Evolutionary conservation across 2,888 invertebrate genomes (phyloP).

Genomic region (Caradrina kadenii): DNA sequence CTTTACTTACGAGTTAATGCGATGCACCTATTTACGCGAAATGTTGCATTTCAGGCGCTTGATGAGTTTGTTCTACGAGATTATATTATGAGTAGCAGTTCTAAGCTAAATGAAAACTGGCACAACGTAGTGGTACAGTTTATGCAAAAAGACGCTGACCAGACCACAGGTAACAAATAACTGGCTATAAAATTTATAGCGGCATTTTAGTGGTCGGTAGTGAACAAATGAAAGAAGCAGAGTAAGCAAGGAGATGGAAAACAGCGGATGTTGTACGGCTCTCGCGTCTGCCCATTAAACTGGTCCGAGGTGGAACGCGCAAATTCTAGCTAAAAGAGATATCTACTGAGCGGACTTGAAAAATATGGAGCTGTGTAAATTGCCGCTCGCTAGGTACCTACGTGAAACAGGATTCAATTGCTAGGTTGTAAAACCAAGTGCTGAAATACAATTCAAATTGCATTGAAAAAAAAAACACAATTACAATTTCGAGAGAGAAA

Average conservation of each 20-base stretch:
- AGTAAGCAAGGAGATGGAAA: constrained; percentile 79
- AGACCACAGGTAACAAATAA: constrained; percentile 34
- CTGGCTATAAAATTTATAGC: constrained; percentile 49
- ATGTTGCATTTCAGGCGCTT: constrained; percentile 34
- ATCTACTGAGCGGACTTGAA: constrained; percentile 71
- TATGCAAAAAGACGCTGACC: constrained; percentile 39
- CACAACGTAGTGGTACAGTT: constrained; percentile 31
- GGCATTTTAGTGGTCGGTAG: constrained; percentile 61
- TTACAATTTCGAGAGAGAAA: constrained; percentile 11
- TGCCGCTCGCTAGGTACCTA: constrained; percentile 61
- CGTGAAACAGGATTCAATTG: constrained; percentile 71
- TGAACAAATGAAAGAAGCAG: constrained; percentile 68
- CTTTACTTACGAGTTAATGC: constrained; percentile 42
- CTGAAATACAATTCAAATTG: constrained; percentile 47
- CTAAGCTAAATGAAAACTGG: constrained; percentile 26
- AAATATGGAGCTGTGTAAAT: constrained; percentile 73
- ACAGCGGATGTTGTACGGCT: constrained; percentile 79
- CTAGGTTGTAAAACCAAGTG: constrained; percentile 56
- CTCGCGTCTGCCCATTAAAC: constrained; percentile 80
- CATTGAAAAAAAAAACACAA: constrained; percentile 44
- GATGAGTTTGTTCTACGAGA: constrained; percentile 20
- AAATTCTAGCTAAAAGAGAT: constrained; percentile 77
- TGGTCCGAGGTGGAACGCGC: constrained; percentile 73
- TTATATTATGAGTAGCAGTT: constrained; percentile 2
- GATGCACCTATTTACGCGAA: constrained; percentile 26